Base-by-base conservation (phyloP, 2,888 invertebrate genomes). In the Cryptocheilus praepositus region DNA sequence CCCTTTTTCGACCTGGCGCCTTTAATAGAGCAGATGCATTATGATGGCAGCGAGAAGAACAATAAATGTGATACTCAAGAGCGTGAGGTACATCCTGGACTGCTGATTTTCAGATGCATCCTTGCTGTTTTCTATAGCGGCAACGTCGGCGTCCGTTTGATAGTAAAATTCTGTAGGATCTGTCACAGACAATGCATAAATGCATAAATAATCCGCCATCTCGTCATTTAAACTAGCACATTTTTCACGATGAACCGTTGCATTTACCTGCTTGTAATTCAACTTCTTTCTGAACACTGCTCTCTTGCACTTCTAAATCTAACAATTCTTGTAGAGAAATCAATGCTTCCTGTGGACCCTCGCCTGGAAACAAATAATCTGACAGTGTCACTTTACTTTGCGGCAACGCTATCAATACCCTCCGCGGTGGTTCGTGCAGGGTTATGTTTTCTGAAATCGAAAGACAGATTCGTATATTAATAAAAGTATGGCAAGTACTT, bases 321-420 rank as follows among this genome's bases (percentile, higher is more conserved):
- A 97, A 90, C 61, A 97, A 90, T 86, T 97, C 97, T 79, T 94
- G 91, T 5, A 96, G 92, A 0, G 96, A 94, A 46, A 94, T 91
- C 51, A 95, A 90, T 0, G 95, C 95, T 81, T 97, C 96, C 11
- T 94, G 93, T 0, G 94, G 92, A 0, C 95, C 94, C 89, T 98
- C 97, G 0, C 97, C 97, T 22, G 96, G 96, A 86, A 97, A 98
- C 61, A 97, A 89, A 87, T 98, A 98, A 88, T 98, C 97, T 60
- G 95, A 96, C 44, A 97, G 91, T 71, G 94, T 93, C 52, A 96
- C 90, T 70, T 89, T 89, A 36, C 90, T 90, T 21, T 90, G 89
- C 2, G 93, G 92, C 3, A 96, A 90, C n/a, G 92, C 92, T 18
- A 96, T 94, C 65, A 96, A 91, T 0, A 97, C 95, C 71, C 97